phyloP scores from a whole-genome alignment of 37 sponge, comb jelly and placozoan genomes.

The Cliona cf. orientalis region DNA sequence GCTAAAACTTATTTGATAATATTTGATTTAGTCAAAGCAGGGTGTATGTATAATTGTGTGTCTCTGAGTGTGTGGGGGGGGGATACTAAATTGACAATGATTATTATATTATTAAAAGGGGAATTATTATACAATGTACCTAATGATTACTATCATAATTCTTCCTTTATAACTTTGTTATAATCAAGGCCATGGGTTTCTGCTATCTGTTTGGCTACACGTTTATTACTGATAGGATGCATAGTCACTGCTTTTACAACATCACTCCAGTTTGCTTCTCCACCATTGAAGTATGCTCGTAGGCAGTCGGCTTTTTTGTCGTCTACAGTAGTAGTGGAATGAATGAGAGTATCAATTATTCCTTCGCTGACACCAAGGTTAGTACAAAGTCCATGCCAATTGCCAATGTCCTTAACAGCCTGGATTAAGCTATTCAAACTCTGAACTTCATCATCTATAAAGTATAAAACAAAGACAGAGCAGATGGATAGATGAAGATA shows the following conservation, averaged over 20 bases:
- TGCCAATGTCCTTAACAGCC: neutral
- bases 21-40: no score
- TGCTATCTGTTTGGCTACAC: neutral
- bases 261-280: neutral
- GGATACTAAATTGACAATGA: no score
- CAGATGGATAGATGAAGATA: no score
- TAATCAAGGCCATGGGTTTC: neutral
- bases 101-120: no score
- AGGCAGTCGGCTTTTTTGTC: neutral
- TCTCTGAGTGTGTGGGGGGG: no score
- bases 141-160: no score
- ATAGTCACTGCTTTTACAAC: neutral
- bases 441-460: no score
- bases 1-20: no score
- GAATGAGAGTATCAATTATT: neutral
- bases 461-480: no score
- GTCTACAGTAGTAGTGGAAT: neutral
- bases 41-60: no score
- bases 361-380: neutral
- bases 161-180: neutral
- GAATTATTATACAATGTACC: no score
- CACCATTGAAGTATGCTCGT: neutral
- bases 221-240: neutral
- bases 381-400: neutral
- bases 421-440: no score